Evolutionary conservation across 1,140 invertebrate species (phyloP), one percentile per base, ranked within the genome.

Genomic region (Elymnias hypermnestra): DNA sequence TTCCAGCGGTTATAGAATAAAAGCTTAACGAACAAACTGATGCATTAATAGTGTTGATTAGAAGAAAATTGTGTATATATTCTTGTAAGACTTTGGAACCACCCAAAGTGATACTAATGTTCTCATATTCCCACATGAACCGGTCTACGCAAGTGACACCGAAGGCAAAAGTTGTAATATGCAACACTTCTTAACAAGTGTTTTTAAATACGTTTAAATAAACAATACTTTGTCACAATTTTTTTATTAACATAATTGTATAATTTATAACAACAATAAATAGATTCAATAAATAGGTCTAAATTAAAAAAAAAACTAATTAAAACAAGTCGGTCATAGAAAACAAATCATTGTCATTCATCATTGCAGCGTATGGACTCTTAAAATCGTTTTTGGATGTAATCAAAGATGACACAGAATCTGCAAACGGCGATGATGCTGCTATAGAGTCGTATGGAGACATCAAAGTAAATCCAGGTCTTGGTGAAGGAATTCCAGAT

Each of bases 401-500:
- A 5, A 38, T 38, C 6, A 38, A 56, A 1, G 49, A n/a, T 10
- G 55, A 25, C 9, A 44, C 9, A 18, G 42, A 50, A 18, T 76
- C 74, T 22, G 53, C 28, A 37, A 40, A 57, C 4, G 62, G 42
- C 10, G 26, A 51, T 39, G 23, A 54, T 3, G 44, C 39, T 6
- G 44, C 55, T 17, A 82, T 59, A 7, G 69, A 65, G 38, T 82
- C 77, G 38, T 78, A 82, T 5, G 77, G 74, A 2, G 77, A 82
- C 62, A 72, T 76, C 4, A 82, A 38, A 13, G 46, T 45, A 0
- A 62, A 40, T 13, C 60, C 52, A 10, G 52, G 35, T 51, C 73
- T 58, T 37, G 48, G 26, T 18, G 45, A 9, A 37, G 18, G 15
- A 5, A 45, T 21, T 44, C 40, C 43, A 1, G 44, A 15, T 14